These are phyloP conservation scores for Astyanax mexicanus DNA, from an alignment of 2,797 vertebrate species.

Conservation along the genomic window DNA sequence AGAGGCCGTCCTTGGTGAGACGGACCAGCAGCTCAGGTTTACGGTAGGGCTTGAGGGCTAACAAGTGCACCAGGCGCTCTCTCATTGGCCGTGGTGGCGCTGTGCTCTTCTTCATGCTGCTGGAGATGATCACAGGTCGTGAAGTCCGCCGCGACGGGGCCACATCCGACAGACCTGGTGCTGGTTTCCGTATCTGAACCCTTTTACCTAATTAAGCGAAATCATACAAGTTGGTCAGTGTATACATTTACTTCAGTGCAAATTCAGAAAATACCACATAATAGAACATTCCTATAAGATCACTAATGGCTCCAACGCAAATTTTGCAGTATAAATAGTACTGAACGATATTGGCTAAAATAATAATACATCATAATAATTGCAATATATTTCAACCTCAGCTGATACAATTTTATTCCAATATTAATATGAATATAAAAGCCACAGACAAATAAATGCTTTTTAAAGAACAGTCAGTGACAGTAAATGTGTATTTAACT, in stretches of 20 bases:
- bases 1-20: constrained; percentile 93
- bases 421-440: too few relatives aligned
- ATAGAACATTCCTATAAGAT: too few relatives aligned
- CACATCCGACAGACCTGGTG: constrained; percentile 83
- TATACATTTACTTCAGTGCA: not conserved
- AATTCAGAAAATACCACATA: too few relatives aligned
- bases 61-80: constrained; percentile 92
- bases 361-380: too few relatives aligned
- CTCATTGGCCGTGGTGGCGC: constrained; percentile 86
- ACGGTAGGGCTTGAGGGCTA: constrained; percentile 96
- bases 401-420: too few relatives aligned
- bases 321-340: too few relatives aligned
- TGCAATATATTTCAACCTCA: not conserved
- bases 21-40: constrained; percentile 94
- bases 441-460: too few relatives aligned
- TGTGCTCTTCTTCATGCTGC: constrained; percentile 82
- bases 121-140: constrained; percentile 91
- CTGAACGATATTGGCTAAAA: too few relatives aligned
- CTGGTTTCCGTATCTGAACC: constrained; percentile 94
- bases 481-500: too few relatives aligned
- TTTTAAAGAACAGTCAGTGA: too few relatives aligned
- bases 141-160: constrained; percentile 90
- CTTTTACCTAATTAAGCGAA: constrained; percentile 83
- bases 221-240: not conserved
- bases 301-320: too few relatives aligned